phyloP scores from a whole-genome alignment of 2,113 vertebrate species.

The Apteryx mantelli region DNA sequence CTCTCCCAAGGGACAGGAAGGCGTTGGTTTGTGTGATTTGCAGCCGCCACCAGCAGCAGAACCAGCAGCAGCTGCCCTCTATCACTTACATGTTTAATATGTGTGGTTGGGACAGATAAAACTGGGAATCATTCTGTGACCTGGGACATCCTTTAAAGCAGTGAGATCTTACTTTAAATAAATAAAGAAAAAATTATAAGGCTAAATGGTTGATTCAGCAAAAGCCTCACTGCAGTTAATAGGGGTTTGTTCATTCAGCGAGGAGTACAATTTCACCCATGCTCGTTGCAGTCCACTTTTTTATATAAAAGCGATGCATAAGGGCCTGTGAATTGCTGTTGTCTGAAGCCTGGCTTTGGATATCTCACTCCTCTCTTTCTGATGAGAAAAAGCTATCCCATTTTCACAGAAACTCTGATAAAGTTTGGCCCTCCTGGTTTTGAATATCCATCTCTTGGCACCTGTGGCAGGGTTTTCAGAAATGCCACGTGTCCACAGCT shows the following conservation, averaged over 20 bases:
- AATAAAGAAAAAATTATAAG: not conserved
- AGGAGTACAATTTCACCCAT: rapidly evolving
- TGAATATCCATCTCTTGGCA: not conserved
- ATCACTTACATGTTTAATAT: not conserved
- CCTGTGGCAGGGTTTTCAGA: not conserved
- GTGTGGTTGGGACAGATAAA: conserved; percentile 71
- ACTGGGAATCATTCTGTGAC: conserved; percentile 21
- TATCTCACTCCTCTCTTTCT: not conserved
- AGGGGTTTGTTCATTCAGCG: not conserved
- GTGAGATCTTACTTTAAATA: not conserved
- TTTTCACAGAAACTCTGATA: not conserved
- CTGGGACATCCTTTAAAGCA: not conserved
- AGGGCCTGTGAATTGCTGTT: not conserved
- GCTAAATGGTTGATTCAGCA: not conserved
- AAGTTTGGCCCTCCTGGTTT: not conserved
- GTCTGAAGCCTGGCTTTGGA: not conserved
- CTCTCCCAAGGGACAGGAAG: conserved; percentile 75
- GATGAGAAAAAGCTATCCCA: not conserved
- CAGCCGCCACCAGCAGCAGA: not conserved
- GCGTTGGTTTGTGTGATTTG: conserved; percentile 71
- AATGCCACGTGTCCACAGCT: not conserved
- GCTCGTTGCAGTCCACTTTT: not conserved
- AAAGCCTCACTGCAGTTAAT: not conserved
- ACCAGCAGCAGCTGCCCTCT: conserved; percentile 39
- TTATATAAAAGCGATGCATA: not conserved